Percentiles rank a stretch among this genome's conserved stretches.
Evolutionary conservation across 2,797 vertebrate species (phyloP).

Genomic region (Pseudopleuronectes americanus): DNA sequence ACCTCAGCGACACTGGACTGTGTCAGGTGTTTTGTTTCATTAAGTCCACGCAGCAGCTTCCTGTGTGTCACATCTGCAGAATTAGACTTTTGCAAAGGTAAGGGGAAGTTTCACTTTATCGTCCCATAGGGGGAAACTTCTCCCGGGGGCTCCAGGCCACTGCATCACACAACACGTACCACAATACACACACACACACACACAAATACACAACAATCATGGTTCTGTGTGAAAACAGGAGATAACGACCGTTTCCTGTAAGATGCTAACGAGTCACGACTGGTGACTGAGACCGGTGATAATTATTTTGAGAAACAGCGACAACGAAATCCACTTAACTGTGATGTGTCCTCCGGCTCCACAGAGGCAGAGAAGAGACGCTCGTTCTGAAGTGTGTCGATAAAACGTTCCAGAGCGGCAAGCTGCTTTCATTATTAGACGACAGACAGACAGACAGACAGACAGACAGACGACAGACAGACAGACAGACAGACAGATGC

Average conservation of each 20-base stretch:
- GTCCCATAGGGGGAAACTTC: too few species aligned
- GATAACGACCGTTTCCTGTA: slow-evolving; percentile 9
- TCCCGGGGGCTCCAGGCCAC: too few species aligned
- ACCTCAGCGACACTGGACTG: slow-evolving; percentile 4
- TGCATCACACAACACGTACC: too few species aligned
- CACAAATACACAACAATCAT: neutral
- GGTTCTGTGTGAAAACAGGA: neutral
- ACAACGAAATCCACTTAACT: slow-evolving; percentile 52
- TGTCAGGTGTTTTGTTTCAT: slow-evolving; percentile 28
- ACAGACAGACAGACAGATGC: slow-evolving; percentile 13
- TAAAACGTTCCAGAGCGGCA: slow-evolving; percentile 13
- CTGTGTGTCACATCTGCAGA: slow-evolving; percentile 3
- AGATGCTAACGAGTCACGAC: slow-evolving; percentile 18
- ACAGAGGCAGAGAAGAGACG: neutral
- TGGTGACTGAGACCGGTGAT: slow-evolving; percentile 19
- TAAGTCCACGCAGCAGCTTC: neutral
- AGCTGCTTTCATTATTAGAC: slow-evolving; percentile 12
- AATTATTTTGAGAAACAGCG: slow-evolving; percentile 40
- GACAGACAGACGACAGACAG: slow-evolving; percentile 8
- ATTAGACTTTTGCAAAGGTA: slow-evolving; percentile 8
- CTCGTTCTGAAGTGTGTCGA: slow-evolving; percentile 29
- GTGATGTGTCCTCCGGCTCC: slow-evolving; percentile 23
- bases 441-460: slow-evolving; percentile 3
- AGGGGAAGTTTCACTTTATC: too few species aligned
- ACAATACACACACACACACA: too few species aligned